Evolutionary conservation across 2,888 invertebrate species (phyloP), one percentile per base, ranked within the genome.

Genomic region (Glyphotaelius pellucidus): DNA sequence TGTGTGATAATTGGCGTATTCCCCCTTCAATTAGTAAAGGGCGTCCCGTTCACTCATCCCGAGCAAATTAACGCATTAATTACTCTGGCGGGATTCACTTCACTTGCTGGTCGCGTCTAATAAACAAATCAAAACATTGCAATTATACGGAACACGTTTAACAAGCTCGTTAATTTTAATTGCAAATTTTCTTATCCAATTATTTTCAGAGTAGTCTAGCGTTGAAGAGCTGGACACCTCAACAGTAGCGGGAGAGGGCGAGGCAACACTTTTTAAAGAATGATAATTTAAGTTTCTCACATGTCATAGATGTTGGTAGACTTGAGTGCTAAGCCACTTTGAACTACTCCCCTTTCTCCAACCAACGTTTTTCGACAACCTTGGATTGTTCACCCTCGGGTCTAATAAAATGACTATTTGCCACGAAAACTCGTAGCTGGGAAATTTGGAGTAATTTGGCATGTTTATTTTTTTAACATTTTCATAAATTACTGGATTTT

Each of bases 151-250:
- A 92, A 92, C 93, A 93, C 93, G 93, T 92, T 92, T 93, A 93
- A 93, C 93, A 93, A 92, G 91, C 93, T 93, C 93, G 93, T 93
- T 93, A 93, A 93, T 93, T 93, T 92, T 92, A 93, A 93, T 93
- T 93, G 93, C 93, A 93, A 93, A 93, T 93, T 90, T 93, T 93
- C 93, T 92, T 92, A 92, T 93, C 93, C 93, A 93, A 93, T 93
- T 93, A 93, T 93, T 93, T 93, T 92, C 93, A 89, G 31, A 89
- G 89, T 89, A 35, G 80, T 80, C 79, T 80, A 89, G 38, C 30
- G 85, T 38, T 85, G 85, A 35, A 25, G 85, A 85, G 85, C 19
- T 52, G 88, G 31, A 31, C 25, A 38, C 32, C 32, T 32, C 83
- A 32, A 83, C 83, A 83, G 83, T 32, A 83, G 83, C 85, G 85